Percentiles rank a stretch among this genome's conserved stretches.
Evolutionary conservation across 2,797 vertebrate species (phyloP).

Genomic region (Pangasius krempfi): DNA sequence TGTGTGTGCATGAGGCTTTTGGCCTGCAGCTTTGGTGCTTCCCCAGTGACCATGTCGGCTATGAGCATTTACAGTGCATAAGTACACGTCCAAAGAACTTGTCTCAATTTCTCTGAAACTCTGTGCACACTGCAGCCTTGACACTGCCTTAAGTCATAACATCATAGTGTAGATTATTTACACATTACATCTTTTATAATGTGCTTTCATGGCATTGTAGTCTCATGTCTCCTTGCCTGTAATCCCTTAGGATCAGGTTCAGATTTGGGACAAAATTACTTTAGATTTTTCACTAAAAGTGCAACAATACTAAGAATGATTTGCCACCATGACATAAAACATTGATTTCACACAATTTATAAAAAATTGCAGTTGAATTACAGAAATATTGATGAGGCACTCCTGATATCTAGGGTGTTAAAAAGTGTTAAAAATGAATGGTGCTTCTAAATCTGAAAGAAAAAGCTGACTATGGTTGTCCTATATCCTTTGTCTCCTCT

Average conservation of each 20-base stretch:
- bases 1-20: background rate
- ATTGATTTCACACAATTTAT: slow-evolving; percentile 4
- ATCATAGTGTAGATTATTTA: background rate
- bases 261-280: slow-evolving; percentile 5
- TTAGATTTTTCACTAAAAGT: slow-evolving; percentile 17
- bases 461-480: background rate
- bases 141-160: slow-evolving; percentile 17
- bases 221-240: background rate
- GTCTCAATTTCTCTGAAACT: slow-evolving; percentile 19
- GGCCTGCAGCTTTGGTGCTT: slow-evolving; percentile 75
- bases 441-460: background rate
- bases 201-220: background rate
- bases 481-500: background rate
- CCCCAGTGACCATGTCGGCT: slow-evolving; percentile 60
- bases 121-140: background rate
- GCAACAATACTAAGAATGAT: background rate
- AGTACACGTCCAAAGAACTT: slow-evolving; percentile 75
- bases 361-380: background rate
- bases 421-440: background rate
- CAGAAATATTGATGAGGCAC: background rate
- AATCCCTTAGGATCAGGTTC: slow-evolving; percentile 10
- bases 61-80: slow-evolving; percentile 62
- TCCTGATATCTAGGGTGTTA: background rate
- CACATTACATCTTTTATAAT: slow-evolving; percentile 11
- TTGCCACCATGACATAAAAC: background rate